These are phyloP conservation scores for Spea bombifrons DNA, from an alignment of 2,113 vertebrate genomes.

Conservation along the genomic window DNA sequence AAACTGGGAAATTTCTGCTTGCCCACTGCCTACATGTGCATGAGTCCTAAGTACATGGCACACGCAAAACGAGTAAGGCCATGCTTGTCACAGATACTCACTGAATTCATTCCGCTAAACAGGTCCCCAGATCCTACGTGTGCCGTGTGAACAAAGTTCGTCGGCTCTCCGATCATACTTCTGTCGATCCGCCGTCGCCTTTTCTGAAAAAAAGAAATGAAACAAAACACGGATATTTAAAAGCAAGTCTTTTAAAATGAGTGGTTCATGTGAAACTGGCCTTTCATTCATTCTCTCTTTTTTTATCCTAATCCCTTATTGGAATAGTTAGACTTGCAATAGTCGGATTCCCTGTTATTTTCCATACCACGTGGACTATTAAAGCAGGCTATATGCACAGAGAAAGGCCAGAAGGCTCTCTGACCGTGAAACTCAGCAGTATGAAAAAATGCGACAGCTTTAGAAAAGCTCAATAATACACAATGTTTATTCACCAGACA, in stretches of 20 bases:
- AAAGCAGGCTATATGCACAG: not conserved
- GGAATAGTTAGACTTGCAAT: not conserved
- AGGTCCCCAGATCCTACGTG: conserved; percentile 86
- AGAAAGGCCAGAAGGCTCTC: not conserved
- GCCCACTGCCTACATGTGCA: too few species aligned
- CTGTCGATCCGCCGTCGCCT: conserved; percentile 80
- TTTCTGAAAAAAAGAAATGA: conserved; percentile 67
- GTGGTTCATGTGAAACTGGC: not conserved
- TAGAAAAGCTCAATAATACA: not conserved
- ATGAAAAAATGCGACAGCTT: not conserved
- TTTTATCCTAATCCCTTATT: not conserved
- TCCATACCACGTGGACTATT: not conserved
- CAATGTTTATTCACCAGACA: conserved; percentile 6
- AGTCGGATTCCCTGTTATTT: not conserved
- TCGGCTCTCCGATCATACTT: conserved; percentile 88
- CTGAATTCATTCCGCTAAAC: conserved; percentile 84
- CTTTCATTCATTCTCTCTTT: not conserved
- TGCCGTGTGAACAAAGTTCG: conserved; percentile 85
- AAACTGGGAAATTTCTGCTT: too few species aligned
- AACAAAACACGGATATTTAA: not conserved
- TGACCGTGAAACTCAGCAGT: not conserved
- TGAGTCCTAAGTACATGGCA: too few species aligned
- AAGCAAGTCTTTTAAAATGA: not conserved
- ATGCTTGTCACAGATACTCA: conserved; percentile 56
- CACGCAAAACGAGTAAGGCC: too few species aligned